phyloP scores from a whole-genome alignment of 2,888 invertebrate species.

The Dicranocentrus wangi region DNA sequence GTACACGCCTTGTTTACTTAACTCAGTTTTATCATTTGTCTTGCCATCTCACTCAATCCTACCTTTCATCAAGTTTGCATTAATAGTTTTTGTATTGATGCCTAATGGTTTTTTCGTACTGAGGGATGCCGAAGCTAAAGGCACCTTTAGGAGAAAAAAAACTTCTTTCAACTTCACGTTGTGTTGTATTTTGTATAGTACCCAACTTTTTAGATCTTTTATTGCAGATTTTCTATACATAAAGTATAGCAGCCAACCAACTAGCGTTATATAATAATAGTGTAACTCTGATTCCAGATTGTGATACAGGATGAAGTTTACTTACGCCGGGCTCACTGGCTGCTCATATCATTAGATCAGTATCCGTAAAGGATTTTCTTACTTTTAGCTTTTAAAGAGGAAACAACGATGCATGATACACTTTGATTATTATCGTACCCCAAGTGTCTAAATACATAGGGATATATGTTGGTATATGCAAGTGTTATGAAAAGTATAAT shows the following conservation, averaged over 20 bases:
- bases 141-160: no score
- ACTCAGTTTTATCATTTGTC: constrained; percentile 60
- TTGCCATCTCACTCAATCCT: constrained; percentile 45
- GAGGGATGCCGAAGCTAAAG: no score
- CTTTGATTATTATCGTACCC: constrained; percentile 35
- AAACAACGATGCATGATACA: constrained; percentile 44
- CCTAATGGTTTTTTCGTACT: constrained; percentile 50
- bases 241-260: not conserved
- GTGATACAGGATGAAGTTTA: not conserved
- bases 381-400: constrained; percentile 45
- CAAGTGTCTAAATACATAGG: constrained; percentile 32
- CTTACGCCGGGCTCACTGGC: not conserved
- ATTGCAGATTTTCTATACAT: not conserved
- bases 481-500: constrained; percentile 33
- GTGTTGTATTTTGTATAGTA: no score
- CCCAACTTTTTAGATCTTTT: no score
- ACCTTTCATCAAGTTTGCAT: constrained; percentile 58
- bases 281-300: not conserved
- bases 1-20: constrained; percentile 57
- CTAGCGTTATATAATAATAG: not conserved
- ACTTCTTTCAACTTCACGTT: no score
- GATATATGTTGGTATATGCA: no score
- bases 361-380: constrained; percentile 23
- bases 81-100: constrained; percentile 44
- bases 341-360: constrained; percentile 14